phyloP scores from a whole-genome alignment of 1,140 invertebrate genomes.

The Brachionus koreanus region DNA sequence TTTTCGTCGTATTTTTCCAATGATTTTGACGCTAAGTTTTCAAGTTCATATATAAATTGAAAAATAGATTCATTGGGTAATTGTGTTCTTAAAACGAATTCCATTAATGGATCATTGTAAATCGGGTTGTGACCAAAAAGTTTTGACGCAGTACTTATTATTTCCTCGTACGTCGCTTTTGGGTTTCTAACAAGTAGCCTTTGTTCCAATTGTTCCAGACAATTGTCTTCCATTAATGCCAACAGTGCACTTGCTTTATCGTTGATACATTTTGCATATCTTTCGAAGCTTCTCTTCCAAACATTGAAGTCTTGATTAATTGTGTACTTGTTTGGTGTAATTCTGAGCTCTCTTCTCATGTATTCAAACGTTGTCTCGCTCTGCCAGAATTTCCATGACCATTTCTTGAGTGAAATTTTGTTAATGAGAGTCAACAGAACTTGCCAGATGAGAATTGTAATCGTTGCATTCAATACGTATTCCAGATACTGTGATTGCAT shows the following conservation, averaged over 20 bases:
- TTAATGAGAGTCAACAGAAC: no score
- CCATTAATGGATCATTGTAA: background rate
- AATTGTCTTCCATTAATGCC: background rate
- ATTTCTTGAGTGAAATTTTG: no score
- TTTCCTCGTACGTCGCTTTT: background rate
- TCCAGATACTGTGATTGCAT: no score
- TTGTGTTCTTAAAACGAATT: background rate
- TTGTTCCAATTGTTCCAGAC: background rate
- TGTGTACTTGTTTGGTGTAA: background rate
- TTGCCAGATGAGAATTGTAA: no score
- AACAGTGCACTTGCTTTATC: background rate
- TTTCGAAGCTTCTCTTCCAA: background rate
- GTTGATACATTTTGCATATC: background rate
- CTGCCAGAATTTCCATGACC: no score
- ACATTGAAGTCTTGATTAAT: background rate
- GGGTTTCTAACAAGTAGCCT: background rate
- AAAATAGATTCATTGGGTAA: background rate
- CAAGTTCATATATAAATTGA: background rate
- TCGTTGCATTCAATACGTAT: no score
- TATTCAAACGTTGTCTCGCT: no score
- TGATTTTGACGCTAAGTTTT: background rate
- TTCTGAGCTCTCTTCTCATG: background rate
- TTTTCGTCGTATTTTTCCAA: no score
- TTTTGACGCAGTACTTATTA: background rate
- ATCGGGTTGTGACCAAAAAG: background rate